Evolutionary conservation across 2,113 vertebrate species (phyloP).

Genomic region (Pseudorhombus dupliciocellatus): DNA sequence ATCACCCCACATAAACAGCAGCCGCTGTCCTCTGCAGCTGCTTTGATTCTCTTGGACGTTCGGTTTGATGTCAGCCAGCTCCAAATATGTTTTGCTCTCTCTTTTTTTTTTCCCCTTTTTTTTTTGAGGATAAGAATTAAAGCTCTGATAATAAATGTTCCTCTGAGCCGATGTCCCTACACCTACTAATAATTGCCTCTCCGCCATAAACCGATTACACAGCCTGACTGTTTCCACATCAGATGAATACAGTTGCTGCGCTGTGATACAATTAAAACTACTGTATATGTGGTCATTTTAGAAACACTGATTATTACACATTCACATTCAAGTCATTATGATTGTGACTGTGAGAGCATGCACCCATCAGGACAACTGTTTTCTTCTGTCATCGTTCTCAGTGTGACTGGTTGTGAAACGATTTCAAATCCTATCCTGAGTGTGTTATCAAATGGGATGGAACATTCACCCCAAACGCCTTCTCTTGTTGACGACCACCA

Average conservation of each 20-base stretch:
- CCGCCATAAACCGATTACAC: constrained; percentile 35
- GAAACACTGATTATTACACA: background rate
- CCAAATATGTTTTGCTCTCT: constrained; percentile 41
- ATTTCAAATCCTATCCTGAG: background rate
- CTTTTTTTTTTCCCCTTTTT: constrained; percentile 46
- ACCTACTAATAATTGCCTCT: constrained; percentile 31
- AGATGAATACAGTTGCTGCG: constrained; percentile 11
- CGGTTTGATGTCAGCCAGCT: constrained; percentile 48
- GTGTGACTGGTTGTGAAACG: background rate
- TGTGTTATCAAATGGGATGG: constrained; percentile 2
- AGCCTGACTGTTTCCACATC: constrained; percentile 33
- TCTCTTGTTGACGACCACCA: background rate
- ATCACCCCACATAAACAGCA: constrained; percentile 52
- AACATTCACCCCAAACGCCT: background rate
- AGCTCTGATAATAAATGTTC: constrained; percentile 41
- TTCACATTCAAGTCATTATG: background rate
- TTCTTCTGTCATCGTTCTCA: background rate
- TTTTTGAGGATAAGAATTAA: constrained; percentile 15
- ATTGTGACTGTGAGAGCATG: background rate
- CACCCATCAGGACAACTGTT: background rate
- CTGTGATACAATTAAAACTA: background rate
- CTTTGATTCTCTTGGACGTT: constrained; percentile 59
- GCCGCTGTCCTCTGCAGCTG: constrained; percentile 38
- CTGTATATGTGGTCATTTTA: background rate
- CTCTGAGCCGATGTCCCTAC: constrained; percentile 25